A percentile compares a stretch with the other conserved stretches of the same genome.
Conservation (phyloP, 1,140 invertebrate genomes). For the Cydia fagiglandana region DNA sequence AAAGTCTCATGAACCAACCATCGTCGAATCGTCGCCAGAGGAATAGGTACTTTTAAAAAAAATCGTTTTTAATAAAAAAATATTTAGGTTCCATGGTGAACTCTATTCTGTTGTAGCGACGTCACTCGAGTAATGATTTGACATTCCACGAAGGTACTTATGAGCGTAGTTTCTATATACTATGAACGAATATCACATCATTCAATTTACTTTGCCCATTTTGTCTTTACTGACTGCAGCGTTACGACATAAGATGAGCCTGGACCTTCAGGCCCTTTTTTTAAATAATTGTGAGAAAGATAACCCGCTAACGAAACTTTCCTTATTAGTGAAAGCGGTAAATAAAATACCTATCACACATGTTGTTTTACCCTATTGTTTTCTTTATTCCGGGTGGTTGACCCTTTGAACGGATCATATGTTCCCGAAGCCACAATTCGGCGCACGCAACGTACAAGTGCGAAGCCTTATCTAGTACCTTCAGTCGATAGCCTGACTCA, state of each 20-base stretch:
- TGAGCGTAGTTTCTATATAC: not conserved
- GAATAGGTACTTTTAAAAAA: too few species aligned
- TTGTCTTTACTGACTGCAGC: too few species aligned
- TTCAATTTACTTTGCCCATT: too few species aligned
- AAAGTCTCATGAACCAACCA: too few species aligned
- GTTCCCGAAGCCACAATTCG: conserved; percentile 63
- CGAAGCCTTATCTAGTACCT: conserved; percentile 57
- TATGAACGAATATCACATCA: too few species aligned
- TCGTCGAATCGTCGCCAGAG: not conserved
- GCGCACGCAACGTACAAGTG: conserved; percentile 50
- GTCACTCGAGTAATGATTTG: conserved; percentile 27
- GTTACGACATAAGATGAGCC: too few species aligned
- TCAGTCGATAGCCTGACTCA: conserved; percentile 55
- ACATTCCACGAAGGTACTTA: conserved; percentile 28
- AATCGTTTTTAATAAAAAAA: too few species aligned
- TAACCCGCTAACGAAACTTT: not conserved
- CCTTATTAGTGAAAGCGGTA: too few species aligned
- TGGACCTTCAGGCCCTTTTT: too few species aligned
- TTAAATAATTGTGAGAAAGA: not conserved
- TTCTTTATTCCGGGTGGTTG: not conserved
- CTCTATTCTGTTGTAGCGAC: not conserved
- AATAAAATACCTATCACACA: not conserved
- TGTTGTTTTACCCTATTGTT: not conserved
- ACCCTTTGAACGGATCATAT: conserved; percentile 37
- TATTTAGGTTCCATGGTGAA: not conserved